These are phyloP conservation scores for Galeopsomyia nigrocyanea DNA, from an alignment of 2,888 invertebrate species.

Conservation along the genomic window DNA sequence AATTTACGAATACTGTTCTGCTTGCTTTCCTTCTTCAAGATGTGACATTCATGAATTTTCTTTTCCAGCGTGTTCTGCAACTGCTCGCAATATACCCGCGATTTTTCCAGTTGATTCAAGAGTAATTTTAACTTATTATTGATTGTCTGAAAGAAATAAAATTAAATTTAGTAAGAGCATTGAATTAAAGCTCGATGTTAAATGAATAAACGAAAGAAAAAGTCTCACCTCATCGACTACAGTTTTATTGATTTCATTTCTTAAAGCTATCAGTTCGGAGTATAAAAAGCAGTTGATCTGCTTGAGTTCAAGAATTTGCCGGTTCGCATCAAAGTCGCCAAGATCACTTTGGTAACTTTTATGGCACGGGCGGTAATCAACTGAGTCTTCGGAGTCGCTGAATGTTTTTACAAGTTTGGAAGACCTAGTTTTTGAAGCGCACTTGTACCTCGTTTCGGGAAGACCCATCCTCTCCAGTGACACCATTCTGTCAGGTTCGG, in stretches of 20 bases:
- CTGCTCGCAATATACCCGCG: slow-evolving; percentile 59
- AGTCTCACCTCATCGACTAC: slow-evolving; percentile 56
- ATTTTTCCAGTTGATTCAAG: slow-evolving; percentile 60
- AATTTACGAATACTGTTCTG: slow-evolving; percentile 73
- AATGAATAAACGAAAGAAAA: neutral
- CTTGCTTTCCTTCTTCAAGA: slow-evolving; percentile 70
- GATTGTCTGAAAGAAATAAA: slow-evolving; percentile 52
- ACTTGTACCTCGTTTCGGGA: slow-evolving; percentile 67
- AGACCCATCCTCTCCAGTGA: slow-evolving; percentile 85
- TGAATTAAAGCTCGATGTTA: neutral
- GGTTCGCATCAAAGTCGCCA: slow-evolving; percentile 56
- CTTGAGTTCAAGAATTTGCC: slow-evolving; percentile 59
- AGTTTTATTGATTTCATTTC: slow-evolving; percentile 56
- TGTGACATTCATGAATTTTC: slow-evolving; percentile 64
- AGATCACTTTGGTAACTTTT: slow-evolving; percentile 58
- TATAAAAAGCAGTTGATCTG: slow-evolving; percentile 60
- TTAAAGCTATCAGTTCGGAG: slow-evolving; percentile 57
- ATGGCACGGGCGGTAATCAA: slow-evolving; percentile 60
- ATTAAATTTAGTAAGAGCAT: slow-evolving; percentile 7
- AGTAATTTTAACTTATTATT: slow-evolving; percentile 59
- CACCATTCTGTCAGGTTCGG: slow-evolving; percentile 87
- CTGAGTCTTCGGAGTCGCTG: slow-evolving; percentile 66
- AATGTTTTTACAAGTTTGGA: slow-evolving; percentile 59
- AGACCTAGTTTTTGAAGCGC: slow-evolving; percentile 54
- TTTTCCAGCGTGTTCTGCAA: slow-evolving; percentile 64